These are phyloP conservation scores for Trichogramma pretiosum DNA, from an alignment of 1,140 invertebrate genomes.

Conservation along the genomic window DNA sequence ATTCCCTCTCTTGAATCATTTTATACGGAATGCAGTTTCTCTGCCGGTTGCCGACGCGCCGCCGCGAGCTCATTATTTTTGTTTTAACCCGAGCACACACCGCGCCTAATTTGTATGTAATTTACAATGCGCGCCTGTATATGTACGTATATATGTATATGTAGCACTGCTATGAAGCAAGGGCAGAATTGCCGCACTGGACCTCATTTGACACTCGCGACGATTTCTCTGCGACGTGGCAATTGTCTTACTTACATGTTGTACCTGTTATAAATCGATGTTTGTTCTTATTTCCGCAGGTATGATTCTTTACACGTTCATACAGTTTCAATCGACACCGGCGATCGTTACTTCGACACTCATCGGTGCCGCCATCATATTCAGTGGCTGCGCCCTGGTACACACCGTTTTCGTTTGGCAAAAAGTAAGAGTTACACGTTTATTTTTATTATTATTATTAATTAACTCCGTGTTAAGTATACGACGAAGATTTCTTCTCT, in stretches of 20 bases:
- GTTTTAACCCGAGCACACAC: too few species aligned
- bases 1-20: slow-evolving; percentile 9
- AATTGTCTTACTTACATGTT: not conserved
- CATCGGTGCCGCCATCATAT: slow-evolving; percentile 80
- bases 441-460: too few species aligned
- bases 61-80: not conserved
- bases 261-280: not conserved
- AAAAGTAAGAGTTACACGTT: too few species aligned
- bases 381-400: slow-evolving; percentile 85
- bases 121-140: too few species aligned
- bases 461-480: too few species aligned
- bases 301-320: slow-evolving; percentile 84
- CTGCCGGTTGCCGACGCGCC: not conserved
- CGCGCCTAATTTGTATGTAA: too few species aligned
- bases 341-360: slow-evolving; percentile 82
- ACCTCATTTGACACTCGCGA: too few species aligned
- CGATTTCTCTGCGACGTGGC: too few species aligned
- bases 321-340: slow-evolving; percentile 84
- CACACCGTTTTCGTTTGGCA: slow-evolving; percentile 93
- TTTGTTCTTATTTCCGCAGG: slow-evolving; percentile 46
- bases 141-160: too few species aligned
- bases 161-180: too few species aligned
- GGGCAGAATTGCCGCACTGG: too few species aligned
- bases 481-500: too few species aligned
- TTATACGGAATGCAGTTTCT: not conserved